Conservation (phyloP, 30 jellyfish, hydroid and myxozoan genomes). For the Calvadosia cruxmelitensis region DNA sequence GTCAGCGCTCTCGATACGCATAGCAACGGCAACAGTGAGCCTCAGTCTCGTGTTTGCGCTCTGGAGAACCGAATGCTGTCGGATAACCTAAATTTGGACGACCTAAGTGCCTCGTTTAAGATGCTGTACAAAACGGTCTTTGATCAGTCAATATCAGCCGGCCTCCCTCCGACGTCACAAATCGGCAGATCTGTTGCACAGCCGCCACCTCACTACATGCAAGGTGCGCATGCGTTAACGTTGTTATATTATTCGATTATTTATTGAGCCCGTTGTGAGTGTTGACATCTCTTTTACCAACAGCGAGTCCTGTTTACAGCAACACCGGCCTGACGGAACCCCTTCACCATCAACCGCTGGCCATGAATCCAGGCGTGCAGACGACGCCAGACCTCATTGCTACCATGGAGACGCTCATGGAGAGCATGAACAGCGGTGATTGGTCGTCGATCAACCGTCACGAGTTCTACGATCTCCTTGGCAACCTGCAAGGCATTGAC, state of each 20-base stretch:
- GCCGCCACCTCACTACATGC: not conserved
- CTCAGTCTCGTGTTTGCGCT: constrained; percentile 7
- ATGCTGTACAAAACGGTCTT: constrained; percentile 80
- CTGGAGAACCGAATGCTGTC: constrained; percentile 50
- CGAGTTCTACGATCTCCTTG: constrained; percentile 80
- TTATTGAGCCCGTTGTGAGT: too few relatives aligned
- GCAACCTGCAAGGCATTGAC: constrained; percentile 66
- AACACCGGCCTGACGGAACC: not conserved
- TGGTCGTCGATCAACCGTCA: constrained; percentile 55
- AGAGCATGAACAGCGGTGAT: constrained; percentile 71
- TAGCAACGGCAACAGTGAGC: constrained; percentile 11
- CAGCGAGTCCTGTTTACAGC: not conserved
- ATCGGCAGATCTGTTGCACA: not conserved
- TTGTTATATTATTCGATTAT: too few relatives aligned
- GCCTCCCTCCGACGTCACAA: not conserved
- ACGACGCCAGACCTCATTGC: constrained; percentile 29
- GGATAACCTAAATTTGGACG: constrained; percentile 67
- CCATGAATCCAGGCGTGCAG: not conserved
- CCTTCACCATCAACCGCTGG: not conserved
- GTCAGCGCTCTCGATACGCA: constrained; percentile 19
- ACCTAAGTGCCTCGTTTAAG: constrained; percentile 80
- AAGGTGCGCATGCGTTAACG: too few relatives aligned
- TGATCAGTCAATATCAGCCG: constrained; percentile 30
- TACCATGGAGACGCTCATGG: constrained; percentile 86
- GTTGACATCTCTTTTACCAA: not conserved